phyloP scores from a whole-genome alignment of 1,140 invertebrate species.

The Sipha flava region DNA sequence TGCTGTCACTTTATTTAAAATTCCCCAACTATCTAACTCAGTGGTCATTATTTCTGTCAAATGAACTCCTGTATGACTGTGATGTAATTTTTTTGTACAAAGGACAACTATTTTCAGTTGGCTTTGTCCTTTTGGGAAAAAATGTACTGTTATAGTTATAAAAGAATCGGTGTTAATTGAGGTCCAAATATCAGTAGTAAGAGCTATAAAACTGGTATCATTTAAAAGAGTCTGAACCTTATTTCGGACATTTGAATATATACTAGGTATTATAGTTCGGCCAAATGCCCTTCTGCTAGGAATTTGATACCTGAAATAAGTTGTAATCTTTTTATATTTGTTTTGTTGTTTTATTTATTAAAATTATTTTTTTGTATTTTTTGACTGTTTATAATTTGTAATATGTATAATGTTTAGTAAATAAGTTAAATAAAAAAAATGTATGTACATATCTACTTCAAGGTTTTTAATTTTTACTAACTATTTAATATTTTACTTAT shows the following conservation, averaged over 20 bases:
- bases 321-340: no score
- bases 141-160: neutral
- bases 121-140: neutral
- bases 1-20: neutral
- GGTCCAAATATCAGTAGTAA: neutral
- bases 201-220: neutral
- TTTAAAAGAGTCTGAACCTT: neutral
- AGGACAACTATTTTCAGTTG: neutral
- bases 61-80: neutral
- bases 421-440: no score
- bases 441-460: no score
- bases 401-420: no score
- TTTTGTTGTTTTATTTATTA: no score
- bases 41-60: neutral
- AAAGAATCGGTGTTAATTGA: neutral
- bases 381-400: no score
- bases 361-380: no score
- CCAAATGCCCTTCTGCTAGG: neutral
- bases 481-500: no score
- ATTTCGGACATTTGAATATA: neutral
- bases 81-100: neutral
- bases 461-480: no score
- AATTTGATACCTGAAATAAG: neutral
- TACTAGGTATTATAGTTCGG: neutral
- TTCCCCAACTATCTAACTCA: neutral